Conservation (phyloP, 2,113 vertebrate genomes). For the Pithys albifrons region DNA sequence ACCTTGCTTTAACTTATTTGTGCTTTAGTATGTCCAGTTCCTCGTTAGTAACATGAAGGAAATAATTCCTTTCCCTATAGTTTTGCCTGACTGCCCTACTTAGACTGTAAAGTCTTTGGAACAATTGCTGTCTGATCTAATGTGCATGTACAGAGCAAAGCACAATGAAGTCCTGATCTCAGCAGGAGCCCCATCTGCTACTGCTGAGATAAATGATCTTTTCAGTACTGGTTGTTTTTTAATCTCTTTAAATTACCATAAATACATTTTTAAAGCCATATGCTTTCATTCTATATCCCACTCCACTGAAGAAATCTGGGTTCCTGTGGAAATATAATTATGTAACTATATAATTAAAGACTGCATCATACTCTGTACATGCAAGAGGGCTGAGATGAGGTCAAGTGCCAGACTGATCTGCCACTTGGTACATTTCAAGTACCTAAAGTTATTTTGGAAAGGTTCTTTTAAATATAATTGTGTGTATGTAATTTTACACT, state of each 20-base stretch:
- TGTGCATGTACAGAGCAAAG: slow-evolving; percentile 34
- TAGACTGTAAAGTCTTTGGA: slow-evolving; percentile 52
- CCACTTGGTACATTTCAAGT: slow-evolving; percentile 14
- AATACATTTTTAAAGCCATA: slow-evolving; percentile 71
- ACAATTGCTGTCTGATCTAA: slow-evolving; percentile 63
- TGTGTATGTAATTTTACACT: neutral
- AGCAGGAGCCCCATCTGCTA: slow-evolving; percentile 67
- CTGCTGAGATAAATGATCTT: slow-evolving; percentile 71
- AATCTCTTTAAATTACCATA: slow-evolving; percentile 70
- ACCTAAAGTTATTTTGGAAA: neutral
- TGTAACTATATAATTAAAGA: slow-evolving; percentile 60
- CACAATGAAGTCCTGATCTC: slow-evolving; percentile 66
- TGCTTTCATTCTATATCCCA: slow-evolving; percentile 59
- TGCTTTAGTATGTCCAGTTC: neutral
- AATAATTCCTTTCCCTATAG: slow-evolving; percentile 19
- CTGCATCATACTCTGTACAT: neutral
- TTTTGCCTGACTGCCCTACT: slow-evolving; percentile 49
- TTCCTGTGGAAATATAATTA: slow-evolving; percentile 62
- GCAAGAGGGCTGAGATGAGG: slow-evolving; percentile 2
- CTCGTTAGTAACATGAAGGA: neutral
- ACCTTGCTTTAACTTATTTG: slow-evolving; percentile 25
- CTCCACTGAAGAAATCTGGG: slow-evolving; percentile 37
- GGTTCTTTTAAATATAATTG: neutral
- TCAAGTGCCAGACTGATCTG: slow-evolving; percentile 38
- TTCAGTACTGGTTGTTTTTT: slow-evolving; percentile 67